Conservation (phyloP, 2,113 vertebrate genomes). For the Perognathus longimembris region DNA sequence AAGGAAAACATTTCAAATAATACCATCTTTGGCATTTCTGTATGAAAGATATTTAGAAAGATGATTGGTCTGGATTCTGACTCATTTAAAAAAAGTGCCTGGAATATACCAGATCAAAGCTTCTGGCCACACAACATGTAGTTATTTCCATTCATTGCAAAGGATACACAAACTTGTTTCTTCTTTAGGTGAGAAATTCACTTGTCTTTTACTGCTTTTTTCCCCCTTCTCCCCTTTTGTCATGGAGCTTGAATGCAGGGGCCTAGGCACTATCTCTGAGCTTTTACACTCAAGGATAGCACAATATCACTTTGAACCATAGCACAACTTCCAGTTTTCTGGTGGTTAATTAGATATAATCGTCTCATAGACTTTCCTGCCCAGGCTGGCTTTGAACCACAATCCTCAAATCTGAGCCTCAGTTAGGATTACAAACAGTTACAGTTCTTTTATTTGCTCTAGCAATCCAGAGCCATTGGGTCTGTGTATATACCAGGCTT, state of each 20-base stretch:
- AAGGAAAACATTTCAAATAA: background rate
- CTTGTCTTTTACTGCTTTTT: background rate
- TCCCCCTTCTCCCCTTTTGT: too few species aligned
- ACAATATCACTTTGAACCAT: too few species aligned
- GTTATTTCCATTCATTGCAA: background rate
- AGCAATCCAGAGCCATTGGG: background rate
- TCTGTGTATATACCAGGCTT: background rate
- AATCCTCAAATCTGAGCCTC: too few species aligned
- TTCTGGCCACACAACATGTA: background rate
- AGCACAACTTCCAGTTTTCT: too few species aligned
- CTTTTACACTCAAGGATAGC: too few species aligned
- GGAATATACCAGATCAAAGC: background rate
- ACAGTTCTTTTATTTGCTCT: conserved; percentile 8
- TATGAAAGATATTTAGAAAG: background rate
- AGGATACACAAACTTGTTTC: background rate
- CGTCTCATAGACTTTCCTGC: too few species aligned
- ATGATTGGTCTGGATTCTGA: background rate
- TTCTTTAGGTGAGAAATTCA: background rate
- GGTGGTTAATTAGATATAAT: too few species aligned
- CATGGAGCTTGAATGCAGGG: too few species aligned
- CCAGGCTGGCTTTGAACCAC: too few species aligned
- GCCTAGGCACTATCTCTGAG: too few species aligned
- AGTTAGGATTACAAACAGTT: background rate
- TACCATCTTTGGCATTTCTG: background rate
- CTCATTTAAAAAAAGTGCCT: background rate